These are phyloP conservation scores for Acheta domesticus DNA, from an alignment of 2,888 invertebrate genomes.

Conservation along the genomic window DNA sequence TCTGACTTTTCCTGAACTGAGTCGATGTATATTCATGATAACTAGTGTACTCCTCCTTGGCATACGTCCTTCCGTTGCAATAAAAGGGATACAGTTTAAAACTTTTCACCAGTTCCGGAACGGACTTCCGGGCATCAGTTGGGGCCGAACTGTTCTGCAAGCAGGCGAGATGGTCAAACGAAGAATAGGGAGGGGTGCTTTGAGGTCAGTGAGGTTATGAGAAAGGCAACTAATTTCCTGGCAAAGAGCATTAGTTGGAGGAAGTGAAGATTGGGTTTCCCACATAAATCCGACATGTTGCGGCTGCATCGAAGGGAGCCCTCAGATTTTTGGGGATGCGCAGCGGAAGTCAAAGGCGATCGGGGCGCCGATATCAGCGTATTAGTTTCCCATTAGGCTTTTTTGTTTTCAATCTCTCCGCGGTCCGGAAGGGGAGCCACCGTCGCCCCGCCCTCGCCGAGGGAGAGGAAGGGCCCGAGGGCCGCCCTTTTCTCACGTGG, in stretches of 20 bases:
- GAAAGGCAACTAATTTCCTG: slow-evolving; percentile 3
- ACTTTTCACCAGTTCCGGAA: background rate
- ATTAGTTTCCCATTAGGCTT: slow-evolving; percentile 18
- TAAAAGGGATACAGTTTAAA: background rate
- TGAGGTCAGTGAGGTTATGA: background rate
- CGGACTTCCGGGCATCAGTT: background rate
- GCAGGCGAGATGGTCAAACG: background rate
- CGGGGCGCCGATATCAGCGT: background rate
- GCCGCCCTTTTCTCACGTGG: background rate
- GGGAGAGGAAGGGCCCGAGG: background rate
- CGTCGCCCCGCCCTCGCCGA: background rate
- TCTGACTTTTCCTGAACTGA: background rate
- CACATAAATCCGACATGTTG: background rate
- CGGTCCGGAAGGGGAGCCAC: background rate
- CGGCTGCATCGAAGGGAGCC: background rate
- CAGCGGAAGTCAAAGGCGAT: background rate
- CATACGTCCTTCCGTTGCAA: background rate
- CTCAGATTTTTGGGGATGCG: background rate
- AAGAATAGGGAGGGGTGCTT: no score
- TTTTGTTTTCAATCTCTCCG: background rate
- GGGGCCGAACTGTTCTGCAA: background rate
- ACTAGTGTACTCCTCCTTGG: background rate
- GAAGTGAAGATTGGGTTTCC: slow-evolving; percentile 18
- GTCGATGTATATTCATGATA: background rate
- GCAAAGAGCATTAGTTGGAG: background rate